A percentile compares a stretch with the other conserved stretches of the same genome.
Conservation (phyloP, 2,888 invertebrate species). For the Piscicola geometra region DNA sequence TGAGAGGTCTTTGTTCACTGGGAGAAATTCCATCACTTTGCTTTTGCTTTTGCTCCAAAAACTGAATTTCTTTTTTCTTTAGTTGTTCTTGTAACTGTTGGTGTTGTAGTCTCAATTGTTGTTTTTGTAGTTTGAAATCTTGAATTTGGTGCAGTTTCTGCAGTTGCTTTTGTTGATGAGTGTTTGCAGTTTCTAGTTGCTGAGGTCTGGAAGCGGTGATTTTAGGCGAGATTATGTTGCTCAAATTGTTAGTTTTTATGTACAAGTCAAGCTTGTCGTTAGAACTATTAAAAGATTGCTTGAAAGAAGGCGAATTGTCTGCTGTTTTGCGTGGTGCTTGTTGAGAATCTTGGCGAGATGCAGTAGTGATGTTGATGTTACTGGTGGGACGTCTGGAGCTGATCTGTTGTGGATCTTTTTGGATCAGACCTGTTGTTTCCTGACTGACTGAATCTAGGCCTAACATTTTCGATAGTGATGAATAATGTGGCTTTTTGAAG, state of each 20-base stretch:
- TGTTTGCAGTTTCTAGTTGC: background rate
- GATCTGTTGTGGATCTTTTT: too few species aligned
- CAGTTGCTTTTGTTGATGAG: background rate
- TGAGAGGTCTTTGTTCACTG: background rate
- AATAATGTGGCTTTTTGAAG: background rate
- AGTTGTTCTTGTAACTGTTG: conserved; percentile 2
- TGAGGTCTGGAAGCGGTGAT: background rate
- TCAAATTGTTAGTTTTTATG: conserved; percentile 2
- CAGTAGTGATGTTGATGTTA: background rate
- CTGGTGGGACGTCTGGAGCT: too few species aligned
- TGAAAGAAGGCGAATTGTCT: background rate
- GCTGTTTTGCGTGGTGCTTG: background rate
- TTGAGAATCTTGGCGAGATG: background rate
- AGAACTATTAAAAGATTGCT: background rate
- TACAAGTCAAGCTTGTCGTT: conserved; percentile 5
- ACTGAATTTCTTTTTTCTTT: background rate
- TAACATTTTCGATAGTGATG: background rate
- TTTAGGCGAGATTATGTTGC: conserved; percentile 7
- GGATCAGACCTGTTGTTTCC: background rate
- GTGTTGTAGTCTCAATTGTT: conserved; percentile 2
- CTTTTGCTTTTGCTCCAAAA: background rate
- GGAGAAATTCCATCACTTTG: background rate
- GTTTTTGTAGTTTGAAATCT: conserved; percentile 7
- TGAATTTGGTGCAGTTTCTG: conserved; percentile 10
- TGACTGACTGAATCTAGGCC: background rate